Conservation (phyloP, 2,797 vertebrate genomes). For the Dallia pectoralis region DNA sequence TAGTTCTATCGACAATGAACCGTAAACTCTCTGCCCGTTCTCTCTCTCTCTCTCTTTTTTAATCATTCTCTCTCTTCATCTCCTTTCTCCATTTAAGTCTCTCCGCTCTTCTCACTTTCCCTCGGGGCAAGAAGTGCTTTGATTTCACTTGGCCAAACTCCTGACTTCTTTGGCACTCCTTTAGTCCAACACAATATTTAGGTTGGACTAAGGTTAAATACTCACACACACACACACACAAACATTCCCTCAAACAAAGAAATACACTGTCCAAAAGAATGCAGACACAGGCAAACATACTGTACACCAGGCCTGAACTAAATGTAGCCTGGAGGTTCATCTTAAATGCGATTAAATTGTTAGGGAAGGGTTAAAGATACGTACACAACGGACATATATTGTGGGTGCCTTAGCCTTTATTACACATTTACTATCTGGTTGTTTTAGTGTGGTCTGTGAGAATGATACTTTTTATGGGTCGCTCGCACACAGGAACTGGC, state of each 20-base stretch:
- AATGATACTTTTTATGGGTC: too few relatives aligned
- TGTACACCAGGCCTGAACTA: too few relatives aligned
- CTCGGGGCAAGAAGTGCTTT: not conserved
- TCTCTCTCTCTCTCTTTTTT: not conserved
- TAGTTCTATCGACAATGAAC: conserved; percentile 16
- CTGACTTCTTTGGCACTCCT: not conserved
- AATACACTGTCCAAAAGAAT: not conserved
- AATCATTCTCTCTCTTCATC: not conserved
- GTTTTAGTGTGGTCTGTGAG: not conserved
- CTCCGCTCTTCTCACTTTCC: not conserved
- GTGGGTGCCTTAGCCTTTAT: too few relatives aligned
- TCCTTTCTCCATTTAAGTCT: conserved; percentile 7
- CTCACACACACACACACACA: not conserved
- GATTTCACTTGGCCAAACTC: conserved; percentile 3
- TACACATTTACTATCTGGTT: too few relatives aligned
- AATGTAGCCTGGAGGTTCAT: too few relatives aligned
- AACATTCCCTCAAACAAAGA: not conserved
- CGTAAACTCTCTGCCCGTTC: conserved; percentile 6
- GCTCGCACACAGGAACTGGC: not conserved
- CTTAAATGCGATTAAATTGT: too few relatives aligned
- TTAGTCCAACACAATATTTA: not conserved
- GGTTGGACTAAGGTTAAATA: not conserved
- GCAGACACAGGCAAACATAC: not conserved
- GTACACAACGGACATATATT: too few relatives aligned
- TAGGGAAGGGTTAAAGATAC: too few relatives aligned